Percentiles rank a stretch among this genome's conserved stretches.
Conservation (phyloP, 2,888 invertebrate genomes). For the Beris morrisii region DNA sequence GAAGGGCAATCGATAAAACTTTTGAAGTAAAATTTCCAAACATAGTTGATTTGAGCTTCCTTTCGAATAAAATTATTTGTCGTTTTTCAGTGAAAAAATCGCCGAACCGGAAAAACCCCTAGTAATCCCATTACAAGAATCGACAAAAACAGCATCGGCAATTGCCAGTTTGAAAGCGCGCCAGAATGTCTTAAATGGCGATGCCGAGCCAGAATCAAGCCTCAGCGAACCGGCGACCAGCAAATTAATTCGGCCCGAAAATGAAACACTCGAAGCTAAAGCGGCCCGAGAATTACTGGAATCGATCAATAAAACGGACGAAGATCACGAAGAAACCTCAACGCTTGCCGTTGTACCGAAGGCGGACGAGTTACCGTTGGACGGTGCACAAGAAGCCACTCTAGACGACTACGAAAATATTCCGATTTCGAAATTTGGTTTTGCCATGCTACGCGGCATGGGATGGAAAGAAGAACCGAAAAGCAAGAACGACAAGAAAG, state of each 20-base stretch:
- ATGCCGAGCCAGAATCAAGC: slow-evolving; percentile 58
- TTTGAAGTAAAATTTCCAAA: slow-evolving; percentile 63
- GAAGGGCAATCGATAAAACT: slow-evolving; percentile 78
- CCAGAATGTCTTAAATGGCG: slow-evolving; percentile 51
- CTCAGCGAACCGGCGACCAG: slow-evolving; percentile 47
- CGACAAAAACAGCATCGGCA: slow-evolving; percentile 59
- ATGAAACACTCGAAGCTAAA: slow-evolving; percentile 65
- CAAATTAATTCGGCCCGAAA: slow-evolving; percentile 5
- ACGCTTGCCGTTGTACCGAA: slow-evolving; percentile 61
- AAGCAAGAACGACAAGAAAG: slow-evolving; percentile 60
- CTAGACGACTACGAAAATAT: slow-evolving; percentile 72
- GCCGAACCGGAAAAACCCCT: slow-evolving; percentile 60
- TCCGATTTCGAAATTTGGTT: slow-evolving; percentile 78
- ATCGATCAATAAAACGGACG: slow-evolving; percentile 50
- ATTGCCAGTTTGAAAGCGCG: slow-evolving; percentile 54
- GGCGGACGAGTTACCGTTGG: slow-evolving; percentile 60
- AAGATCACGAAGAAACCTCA: slow-evolving; percentile 46
- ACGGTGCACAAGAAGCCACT: slow-evolving; percentile 69
- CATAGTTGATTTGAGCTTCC: background rate
- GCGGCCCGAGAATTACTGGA: slow-evolving; percentile 73
- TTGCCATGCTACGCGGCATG: slow-evolving; percentile 95
- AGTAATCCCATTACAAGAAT: slow-evolving; percentile 68
- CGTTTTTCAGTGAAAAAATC: slow-evolving; percentile 45
- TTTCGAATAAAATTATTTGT: slow-evolving; percentile 43
- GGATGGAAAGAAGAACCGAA: slow-evolving; percentile 77